These are phyloP conservation scores for Harpegnathos saltator DNA, from an alignment of 1,140 invertebrate genomes.

Conservation along the genomic window DNA sequence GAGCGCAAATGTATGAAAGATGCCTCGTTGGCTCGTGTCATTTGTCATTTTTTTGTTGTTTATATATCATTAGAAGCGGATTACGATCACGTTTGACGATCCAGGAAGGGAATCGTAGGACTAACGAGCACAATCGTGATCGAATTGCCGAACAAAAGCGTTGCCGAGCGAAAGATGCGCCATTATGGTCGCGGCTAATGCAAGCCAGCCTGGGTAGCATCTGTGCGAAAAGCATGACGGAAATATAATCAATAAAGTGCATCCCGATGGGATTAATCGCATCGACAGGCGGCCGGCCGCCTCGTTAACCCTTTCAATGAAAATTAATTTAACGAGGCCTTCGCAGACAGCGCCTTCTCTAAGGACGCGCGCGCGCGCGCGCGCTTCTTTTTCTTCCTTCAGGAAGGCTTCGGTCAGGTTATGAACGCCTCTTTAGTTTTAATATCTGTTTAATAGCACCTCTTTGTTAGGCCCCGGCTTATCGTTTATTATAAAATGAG, in stretches of 20 bases:
- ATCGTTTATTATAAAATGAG: constrained; percentile 12
- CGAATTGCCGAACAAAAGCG: constrained; percentile 21
- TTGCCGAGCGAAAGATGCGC: constrained; percentile 11
- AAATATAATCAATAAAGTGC: constrained; percentile 62
- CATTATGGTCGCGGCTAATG: constrained; percentile 38
- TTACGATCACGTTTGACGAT: background rate
- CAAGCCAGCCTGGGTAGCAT: constrained; percentile 40
- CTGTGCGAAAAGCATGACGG: constrained; percentile 56
- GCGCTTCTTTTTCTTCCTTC: constrained; percentile 27
- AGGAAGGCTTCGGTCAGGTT: constrained; percentile 12
- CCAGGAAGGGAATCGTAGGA: background rate
- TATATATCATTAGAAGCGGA: background rate
- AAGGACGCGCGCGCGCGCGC: background rate
- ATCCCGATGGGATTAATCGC: constrained; percentile 59
- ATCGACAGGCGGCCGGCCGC: constrained; percentile 47
- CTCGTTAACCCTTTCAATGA: constrained; percentile 57
- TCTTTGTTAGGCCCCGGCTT: background rate
- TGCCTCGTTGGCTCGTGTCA: background rate
- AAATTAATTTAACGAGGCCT: constrained; percentile 56
- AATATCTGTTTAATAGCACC: constrained; percentile 12
- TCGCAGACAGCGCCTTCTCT: constrained; percentile 24
- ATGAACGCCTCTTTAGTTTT: constrained; percentile 22
- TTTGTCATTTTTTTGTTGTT: background rate
- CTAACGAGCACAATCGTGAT: constrained; percentile 4
- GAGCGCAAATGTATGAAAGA: background rate